Evolutionary conservation across 2,888 invertebrate genomes (phyloP).

Genomic region (Anorthoa munda): DNA sequence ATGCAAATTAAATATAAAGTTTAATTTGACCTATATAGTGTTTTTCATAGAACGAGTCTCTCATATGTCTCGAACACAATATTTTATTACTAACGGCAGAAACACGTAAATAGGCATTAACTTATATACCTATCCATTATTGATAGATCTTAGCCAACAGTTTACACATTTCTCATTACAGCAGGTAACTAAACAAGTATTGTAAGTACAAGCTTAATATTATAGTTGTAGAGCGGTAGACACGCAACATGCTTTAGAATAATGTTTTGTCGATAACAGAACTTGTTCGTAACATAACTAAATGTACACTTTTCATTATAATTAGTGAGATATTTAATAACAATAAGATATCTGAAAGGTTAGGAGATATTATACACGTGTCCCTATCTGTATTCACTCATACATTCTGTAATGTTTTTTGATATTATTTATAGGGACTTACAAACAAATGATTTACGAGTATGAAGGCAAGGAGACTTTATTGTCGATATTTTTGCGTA

Average conservation of each 20-base stretch:
- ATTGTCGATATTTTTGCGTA: constrained; percentile 59
- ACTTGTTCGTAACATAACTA: constrained; percentile 65
- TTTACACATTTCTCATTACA: constrained; percentile 53
- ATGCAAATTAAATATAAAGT: constrained; percentile 12
- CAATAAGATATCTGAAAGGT: constrained; percentile 66
- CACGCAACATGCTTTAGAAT: constrained; percentile 85
- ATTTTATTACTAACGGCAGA: constrained; percentile 47
- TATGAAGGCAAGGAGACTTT: constrained; percentile 52
- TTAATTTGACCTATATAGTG: constrained; percentile 15
- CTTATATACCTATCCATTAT: constrained; percentile 51
- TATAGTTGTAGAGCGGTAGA: constrained; percentile 63
- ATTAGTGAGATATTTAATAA: constrained; percentile 67
- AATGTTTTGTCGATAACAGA: constrained; percentile 77
- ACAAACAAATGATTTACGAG: constrained; percentile 13
- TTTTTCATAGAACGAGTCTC: constrained; percentile 27
- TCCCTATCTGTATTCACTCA: constrained; percentile 66
- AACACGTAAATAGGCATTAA: constrained; percentile 48
- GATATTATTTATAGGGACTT: constrained; percentile 15
- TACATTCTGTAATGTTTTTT: constrained; percentile 75
- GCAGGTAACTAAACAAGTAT: constrained; percentile 49
- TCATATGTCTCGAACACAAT: constrained; percentile 21
- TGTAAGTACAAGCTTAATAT: constrained; percentile 36
- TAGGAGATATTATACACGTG: constrained; percentile 67
- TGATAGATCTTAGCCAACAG: constrained; percentile 50
- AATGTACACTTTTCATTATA: constrained; percentile 63